A percentile compares a stretch with the other conserved stretches of the same genome.
phyloP scores from a whole-genome alignment of 2,888 invertebrate genomes.

The Mactromeris polynyma region DNA sequence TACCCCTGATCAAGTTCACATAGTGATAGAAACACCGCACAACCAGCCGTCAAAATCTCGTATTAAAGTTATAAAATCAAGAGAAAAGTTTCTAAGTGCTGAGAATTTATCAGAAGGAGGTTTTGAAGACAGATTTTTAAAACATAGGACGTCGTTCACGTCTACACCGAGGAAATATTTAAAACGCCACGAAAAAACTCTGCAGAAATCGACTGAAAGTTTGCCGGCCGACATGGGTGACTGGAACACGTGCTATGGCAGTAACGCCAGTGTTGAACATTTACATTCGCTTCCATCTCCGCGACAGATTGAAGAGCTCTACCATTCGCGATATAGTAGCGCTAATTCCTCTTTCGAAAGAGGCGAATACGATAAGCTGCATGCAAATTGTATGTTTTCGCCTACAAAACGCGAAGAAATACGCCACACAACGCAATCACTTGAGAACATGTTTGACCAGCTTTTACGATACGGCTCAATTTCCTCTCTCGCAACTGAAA shows the following conservation, averaged over 20 bases:
- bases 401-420: slow-evolving; percentile 80
- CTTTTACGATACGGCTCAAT: slow-evolving; percentile 76
- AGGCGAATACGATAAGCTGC: slow-evolving; percentile 75
- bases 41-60: slow-evolving; percentile 62
- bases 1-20: slow-evolving; percentile 52
- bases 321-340: slow-evolving; percentile 60
- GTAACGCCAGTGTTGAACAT: slow-evolving; percentile 61
- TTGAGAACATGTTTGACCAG: slow-evolving; percentile 79
- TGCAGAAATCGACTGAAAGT: slow-evolving; percentile 67
- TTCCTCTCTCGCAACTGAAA: slow-evolving; percentile 78
- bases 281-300: slow-evolving; percentile 56
- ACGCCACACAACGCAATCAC: slow-evolving; percentile 78
- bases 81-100: slow-evolving; percentile 80
- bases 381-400: slow-evolving; percentile 82
- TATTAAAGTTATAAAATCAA: slow-evolving; percentile 77
- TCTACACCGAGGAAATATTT: slow-evolving; percentile 69
- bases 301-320: slow-evolving; percentile 63
- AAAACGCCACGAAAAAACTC: slow-evolving; percentile 62
- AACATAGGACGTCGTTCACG: slow-evolving; percentile 73
- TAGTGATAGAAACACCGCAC: slow-evolving; percentile 47
- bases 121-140: slow-evolving; percentile 74
- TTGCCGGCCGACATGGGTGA: slow-evolving; percentile 62
- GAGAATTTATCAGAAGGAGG: slow-evolving; percentile 70
- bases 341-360: slow-evolving; percentile 71
- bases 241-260: slow-evolving; percentile 62